Base-by-base conservation (phyloP, 1,140 invertebrate genomes). In the Neoseiulus cucumeris region DNA sequence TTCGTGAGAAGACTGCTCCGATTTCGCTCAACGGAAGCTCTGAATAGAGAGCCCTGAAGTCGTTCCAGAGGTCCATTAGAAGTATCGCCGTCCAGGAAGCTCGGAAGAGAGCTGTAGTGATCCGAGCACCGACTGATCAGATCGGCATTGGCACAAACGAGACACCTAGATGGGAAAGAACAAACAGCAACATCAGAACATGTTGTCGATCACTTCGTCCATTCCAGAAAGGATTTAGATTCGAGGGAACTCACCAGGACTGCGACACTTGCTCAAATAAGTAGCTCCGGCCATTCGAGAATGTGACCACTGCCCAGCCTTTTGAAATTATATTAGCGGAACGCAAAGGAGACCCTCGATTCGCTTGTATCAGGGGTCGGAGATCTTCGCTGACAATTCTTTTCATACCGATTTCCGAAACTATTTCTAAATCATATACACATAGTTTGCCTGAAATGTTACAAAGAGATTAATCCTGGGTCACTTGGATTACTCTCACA, bases 221-320 rank as follows among this genome's bases (percentile, higher is more conserved):
- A 47, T 18, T 9, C 29, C 39, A 29, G 7, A 66, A 39, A 20
- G 44, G 17, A 7, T 44, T 44, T 29, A 64, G 30, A 47, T 25
- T 33, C 64, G 29, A 39, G 44, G 64, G 44, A 42, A 64, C n/a
- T 41, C 20, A 84, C 85, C 85, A 87, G 12, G 80, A 76, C 66
- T 78, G 79, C 64, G 86, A 73, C 69, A 83, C 81, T 64, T 77
- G 71, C 68, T 80, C 81, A 70, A 82, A 86, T 25, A 83, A 80
- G 71, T 83, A 86, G 22, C 82, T 81, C 74, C 82, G 81, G 12
- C 84, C 83, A 70, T 81, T 84, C 17, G 79, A 83, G 18, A 86
- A 73, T 30, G 82, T 79, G 64, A 86, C 74, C 65, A 85, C 73
- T 1, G 84, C 83, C 68, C 80, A 76, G 33, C 84, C 82, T 9